A percentile compares a stretch with the other conserved stretches of the same genome.
Evolutionary conservation across 2,797 vertebrate genomes (phyloP).

Genomic region (Morelia viridis): DNA sequence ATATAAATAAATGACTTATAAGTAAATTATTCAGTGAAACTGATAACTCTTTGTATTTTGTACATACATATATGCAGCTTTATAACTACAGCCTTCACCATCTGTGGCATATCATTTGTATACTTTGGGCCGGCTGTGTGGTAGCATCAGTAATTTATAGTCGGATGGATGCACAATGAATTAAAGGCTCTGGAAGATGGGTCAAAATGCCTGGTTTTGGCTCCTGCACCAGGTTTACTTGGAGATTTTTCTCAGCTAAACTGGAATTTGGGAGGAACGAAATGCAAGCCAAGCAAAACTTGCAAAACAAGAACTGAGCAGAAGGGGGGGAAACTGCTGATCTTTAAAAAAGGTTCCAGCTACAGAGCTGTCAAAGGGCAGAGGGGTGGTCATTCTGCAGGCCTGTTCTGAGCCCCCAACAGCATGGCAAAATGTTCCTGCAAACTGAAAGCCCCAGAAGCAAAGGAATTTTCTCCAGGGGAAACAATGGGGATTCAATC

Average conservation of each 20-base stretch:
- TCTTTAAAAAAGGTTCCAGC: neutral
- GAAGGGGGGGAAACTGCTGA: neutral
- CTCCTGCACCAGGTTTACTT: neutral
- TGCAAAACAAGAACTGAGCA: neutral
- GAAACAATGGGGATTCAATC: constrained; percentile 49
- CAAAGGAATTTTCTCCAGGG: constrained; percentile 44
- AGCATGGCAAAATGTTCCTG: constrained; percentile 7
- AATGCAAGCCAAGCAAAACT: neutral
- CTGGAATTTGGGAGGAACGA: neutral
- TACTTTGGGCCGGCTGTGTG: neutral
- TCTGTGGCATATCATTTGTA: neutral
- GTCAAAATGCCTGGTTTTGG: neutral
- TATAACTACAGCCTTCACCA: neutral
- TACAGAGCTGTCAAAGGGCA: neutral
- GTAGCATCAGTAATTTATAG: too few species aligned
- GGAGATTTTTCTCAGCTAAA: neutral
- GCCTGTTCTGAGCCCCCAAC: neutral
- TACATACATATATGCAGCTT: neutral
- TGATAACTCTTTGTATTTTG: neutral
- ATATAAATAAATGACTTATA: neutral
- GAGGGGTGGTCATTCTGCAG: neutral
- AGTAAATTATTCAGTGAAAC: neutral
- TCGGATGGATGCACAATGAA: neutral
- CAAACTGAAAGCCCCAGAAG: constrained; percentile 54
- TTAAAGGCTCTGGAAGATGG: neutral